A percentile compares a stretch with the other conserved stretches of the same genome.
Conservation (phyloP, 2,113 vertebrate species). For the Nothoprocta perdicaria region DNA sequence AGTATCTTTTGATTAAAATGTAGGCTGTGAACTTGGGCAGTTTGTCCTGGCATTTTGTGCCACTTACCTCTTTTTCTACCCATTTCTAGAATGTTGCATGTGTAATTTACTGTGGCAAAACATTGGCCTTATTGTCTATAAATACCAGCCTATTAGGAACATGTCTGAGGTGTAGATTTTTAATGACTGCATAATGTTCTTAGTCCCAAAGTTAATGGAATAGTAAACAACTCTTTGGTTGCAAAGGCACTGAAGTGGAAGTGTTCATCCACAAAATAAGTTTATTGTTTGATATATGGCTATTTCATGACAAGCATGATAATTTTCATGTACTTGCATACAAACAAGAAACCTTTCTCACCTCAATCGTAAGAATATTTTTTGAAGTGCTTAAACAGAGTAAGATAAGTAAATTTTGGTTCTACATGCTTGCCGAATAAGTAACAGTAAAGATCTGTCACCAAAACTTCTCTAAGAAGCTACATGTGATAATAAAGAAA, state of each 20-base stretch:
- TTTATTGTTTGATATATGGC: background rate
- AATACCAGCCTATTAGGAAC: conserved; percentile 26
- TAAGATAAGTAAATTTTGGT: background rate
- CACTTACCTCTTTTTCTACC: background rate
- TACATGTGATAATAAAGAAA: background rate
- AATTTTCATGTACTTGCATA: background rate
- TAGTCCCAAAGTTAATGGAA: conserved; percentile 14
- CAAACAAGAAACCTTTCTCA: background rate
- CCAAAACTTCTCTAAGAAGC: background rate
- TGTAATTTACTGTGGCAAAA: conserved; percentile 46
- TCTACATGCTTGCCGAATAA: background rate
- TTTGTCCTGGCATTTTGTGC: conserved; percentile 23
- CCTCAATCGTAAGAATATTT: background rate
- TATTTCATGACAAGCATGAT: background rate
- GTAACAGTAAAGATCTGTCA: background rate
- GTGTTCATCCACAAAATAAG: background rate
- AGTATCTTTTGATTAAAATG: conserved; percentile 22
- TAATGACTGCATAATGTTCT: conserved; percentile 23
- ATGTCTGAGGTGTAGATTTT: conserved; percentile 29
- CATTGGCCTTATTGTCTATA: conserved; percentile 9
- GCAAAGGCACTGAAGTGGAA: background rate
- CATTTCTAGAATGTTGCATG: background rate
- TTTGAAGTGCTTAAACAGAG: background rate
- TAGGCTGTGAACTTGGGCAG: conserved; percentile 4
- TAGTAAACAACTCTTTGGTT: conserved; percentile 36